A percentile compares a stretch with the other conserved stretches of the same genome.
Conservation (phyloP, 2,113 vertebrate genomes). For the Bubalus kerabau region DNA sequence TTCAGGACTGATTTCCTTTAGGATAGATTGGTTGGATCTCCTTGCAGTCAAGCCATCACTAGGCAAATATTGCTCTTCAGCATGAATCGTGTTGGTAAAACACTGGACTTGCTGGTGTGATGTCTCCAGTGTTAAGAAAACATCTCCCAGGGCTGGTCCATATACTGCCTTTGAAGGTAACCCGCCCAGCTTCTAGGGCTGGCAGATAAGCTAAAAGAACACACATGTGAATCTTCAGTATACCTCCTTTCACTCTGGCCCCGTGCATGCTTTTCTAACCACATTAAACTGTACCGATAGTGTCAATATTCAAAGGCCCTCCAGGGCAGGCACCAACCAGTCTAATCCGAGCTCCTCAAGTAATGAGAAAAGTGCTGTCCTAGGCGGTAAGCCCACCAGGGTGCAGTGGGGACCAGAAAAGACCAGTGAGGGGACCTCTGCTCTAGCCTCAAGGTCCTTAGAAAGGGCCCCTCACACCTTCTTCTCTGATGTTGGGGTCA, state of each 20-base stretch:
- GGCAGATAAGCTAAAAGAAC: background rate
- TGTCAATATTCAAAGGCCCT: background rate
- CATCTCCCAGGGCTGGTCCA: background rate
- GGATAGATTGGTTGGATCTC: background rate
- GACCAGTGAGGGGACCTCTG: background rate
- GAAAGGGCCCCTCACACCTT: background rate
- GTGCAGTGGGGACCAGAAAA: accelerated
- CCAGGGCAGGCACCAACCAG: background rate
- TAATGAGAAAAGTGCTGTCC: background rate
- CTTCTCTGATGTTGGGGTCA: background rate
- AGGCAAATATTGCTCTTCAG: conserved; percentile 22
- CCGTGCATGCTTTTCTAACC: background rate
- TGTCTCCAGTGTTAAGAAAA: background rate
- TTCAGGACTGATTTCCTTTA: background rate
- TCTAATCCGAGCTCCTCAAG: background rate
- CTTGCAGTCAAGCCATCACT: background rate
- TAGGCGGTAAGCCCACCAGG: background rate
- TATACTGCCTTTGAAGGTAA: background rate
- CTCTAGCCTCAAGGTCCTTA: background rate
- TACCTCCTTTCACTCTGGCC: background rate
- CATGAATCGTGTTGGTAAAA: conserved; percentile 1
- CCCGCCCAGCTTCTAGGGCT: background rate
- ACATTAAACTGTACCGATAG: background rate
- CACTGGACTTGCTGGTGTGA: background rate
- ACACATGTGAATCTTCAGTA: background rate